Evolutionary conservation across 2,888 invertebrate species (phyloP), one percentile per base, ranked within the genome.

Genomic region (Drosophila nigritarsus): DNA sequence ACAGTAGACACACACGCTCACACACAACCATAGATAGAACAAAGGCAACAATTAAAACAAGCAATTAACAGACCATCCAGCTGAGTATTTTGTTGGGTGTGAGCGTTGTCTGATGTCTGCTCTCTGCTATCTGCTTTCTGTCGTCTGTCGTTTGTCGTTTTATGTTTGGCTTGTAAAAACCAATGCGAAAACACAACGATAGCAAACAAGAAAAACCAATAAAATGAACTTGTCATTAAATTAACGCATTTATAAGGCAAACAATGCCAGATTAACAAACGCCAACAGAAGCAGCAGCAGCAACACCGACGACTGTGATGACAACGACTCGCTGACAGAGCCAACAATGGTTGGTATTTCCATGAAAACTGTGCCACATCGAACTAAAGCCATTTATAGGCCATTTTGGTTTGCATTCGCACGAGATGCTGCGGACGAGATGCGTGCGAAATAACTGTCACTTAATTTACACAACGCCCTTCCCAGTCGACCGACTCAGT

Each of bases 181-280:
- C 88, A 74, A 79, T 85, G 83, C 73, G 89, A 83, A 75, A 85
- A 80, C 81, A 80, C 48, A 76, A 70, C 75, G 81, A 87, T 74
- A 62, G 84, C 84, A 90, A 86, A 90, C 82, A 86, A 76, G 87
- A 72, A 75, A 87, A 86, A 83, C 84, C 90, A 87, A 87, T 87
- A 89, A 87, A 87, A 90, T 89, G 89, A 87, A 90, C 89, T 87
- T 87, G 90, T 89, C 90, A 87, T 87, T 89, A 87, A 89, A 87
- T 87, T 87, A 87, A 87, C 90, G 89, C 87, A 90, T 90, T 87
- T 90, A 89, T 87, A 84, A 75, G 70, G 80, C 90, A 90, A 83
- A 86, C 90, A 86, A 83, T 90, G 78, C 90, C 55, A 83, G 85
- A 86, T 90, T 90, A 86, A 90, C 90, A 86, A 86, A 77, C 65